phyloP scores from a whole-genome alignment of 2,797 vertebrate species.

The Bovichtus variegatus region DNA sequence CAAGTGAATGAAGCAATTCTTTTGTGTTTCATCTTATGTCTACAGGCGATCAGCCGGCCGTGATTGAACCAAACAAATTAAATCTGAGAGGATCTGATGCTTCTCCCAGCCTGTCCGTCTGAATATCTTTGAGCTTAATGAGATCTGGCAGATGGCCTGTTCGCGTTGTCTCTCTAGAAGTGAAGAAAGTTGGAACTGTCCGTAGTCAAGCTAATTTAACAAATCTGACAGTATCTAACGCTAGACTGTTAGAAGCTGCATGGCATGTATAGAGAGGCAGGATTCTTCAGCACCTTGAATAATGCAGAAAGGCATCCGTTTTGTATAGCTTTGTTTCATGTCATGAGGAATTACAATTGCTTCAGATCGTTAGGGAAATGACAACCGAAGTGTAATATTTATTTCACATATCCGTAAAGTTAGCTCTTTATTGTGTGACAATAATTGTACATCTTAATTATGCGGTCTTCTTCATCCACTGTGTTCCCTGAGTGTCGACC shows the following conservation, averaged over 20 bases:
- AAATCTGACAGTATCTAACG: conserved; percentile 51
- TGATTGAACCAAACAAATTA: conserved; percentile 73
- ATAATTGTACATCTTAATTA: background rate
- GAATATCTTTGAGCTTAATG: conserved; percentile 69
- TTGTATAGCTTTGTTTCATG: background rate
- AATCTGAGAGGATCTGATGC: conserved; percentile 70
- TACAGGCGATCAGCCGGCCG: conserved; percentile 47
- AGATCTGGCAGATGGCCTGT: conserved; percentile 69
- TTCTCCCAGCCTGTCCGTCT: conserved; percentile 60
- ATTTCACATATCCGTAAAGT: background rate
- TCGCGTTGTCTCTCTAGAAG: conserved; percentile 59
- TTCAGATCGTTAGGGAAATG: background rate
- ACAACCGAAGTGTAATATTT: background rate
- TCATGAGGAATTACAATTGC: background rate
- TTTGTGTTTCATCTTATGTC: conserved; percentile 55
- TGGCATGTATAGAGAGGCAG: background rate
- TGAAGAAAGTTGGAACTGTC: conserved; percentile 61
- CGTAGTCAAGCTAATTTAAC: conserved; percentile 63
- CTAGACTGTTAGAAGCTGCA: conserved; percentile 16
- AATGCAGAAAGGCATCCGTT: background rate
- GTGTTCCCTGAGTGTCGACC: background rate
- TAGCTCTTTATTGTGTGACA: too few relatives aligned
- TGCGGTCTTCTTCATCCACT: background rate
- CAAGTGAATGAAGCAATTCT: conserved; percentile 26
- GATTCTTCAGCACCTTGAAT: conserved; percentile 8